Base-by-base conservation (phyloP, 2,113 vertebrate genomes). In the Axis porcinus region DNA sequence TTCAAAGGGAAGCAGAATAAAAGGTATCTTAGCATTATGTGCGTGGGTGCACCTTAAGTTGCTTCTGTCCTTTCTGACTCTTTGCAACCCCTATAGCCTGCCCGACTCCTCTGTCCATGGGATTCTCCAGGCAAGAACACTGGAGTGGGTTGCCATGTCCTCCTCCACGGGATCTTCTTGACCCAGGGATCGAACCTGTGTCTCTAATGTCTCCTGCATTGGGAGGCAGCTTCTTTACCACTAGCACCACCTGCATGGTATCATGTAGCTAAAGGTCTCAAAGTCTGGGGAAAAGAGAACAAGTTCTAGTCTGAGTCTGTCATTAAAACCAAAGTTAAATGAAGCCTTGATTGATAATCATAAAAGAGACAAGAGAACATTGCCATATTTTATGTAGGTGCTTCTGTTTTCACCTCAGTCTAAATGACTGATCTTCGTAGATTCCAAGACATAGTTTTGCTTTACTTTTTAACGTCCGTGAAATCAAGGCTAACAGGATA, bases 401-500 rank as follows among this genome's bases (percentile, higher is more conserved):
- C 78, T 84, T 70, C 16, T 70, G 47, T 55, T 95, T 94, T 86
- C 36, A 84, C 40, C 58, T 93, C 23, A 40, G 2, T 92, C n/a
- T 74, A 91, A 94, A 79, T 79, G 70, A 89, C 36, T 78, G 33
- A 91, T 50, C n/a, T 52, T 70, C 7, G 2, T 25, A n/a, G 40
- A 50, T 90, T 85, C n/a, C 8, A 84, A 90, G 76, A 54, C 16
- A 52, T 2, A 15, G 2, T 13, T n/a, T 70, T 84, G 8, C 5
- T 30, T 50, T 36, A 88, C 30, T 82, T 85, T 83, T 95, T 92
- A 81, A 54, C 43, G 25, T 81, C 64, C 76, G 50, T 88, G 78
- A 97, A 82, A 95, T 76, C 7, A 4, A 25, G 25, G 70, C 52
- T 64, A 43, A 47, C 2, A 33, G 25, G 45, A 79, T 85, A 91